phyloP scores from a whole-genome alignment of 2,888 invertebrate genomes.

The Pristionchus entomophagus region DNA sequence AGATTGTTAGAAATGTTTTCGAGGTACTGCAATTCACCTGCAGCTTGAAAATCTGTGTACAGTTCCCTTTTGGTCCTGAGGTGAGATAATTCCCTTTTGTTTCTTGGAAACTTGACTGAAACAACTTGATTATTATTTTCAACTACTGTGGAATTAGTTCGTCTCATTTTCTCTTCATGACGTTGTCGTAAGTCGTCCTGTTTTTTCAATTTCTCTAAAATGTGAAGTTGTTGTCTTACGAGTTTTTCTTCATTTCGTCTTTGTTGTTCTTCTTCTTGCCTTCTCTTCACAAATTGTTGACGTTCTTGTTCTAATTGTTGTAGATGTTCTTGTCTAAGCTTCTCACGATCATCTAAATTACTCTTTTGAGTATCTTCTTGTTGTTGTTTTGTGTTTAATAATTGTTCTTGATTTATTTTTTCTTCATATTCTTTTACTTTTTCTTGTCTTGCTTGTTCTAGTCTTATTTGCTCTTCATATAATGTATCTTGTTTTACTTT shows the following conservation, averaged over 20 bases:
- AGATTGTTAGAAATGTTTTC: slow-evolving; percentile 57
- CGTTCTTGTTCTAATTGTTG: not conserved
- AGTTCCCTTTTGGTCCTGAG: not conserved
- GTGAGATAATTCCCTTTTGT: too few relatives aligned
- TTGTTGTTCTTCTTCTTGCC: slow-evolving; percentile 47
- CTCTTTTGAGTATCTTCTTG: not conserved
- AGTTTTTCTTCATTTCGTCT: slow-evolving; percentile 47
- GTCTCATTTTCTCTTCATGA: too few relatives aligned
- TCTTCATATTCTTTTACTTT: slow-evolving; percentile 17
- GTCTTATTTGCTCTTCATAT: slow-evolving; percentile 49
- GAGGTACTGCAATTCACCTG: slow-evolving; percentile 59
- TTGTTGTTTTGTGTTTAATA: slow-evolving; percentile 14
- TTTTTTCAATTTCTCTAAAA: not conserved
- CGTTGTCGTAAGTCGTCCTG: not conserved
- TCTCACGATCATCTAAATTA: too few relatives aligned
- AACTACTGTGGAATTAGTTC: too few relatives aligned
- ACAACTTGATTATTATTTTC: too few relatives aligned
- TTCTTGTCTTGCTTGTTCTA: slow-evolving; percentile 22
- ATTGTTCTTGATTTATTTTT: slow-evolving; percentile 50
- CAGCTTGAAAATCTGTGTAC: slow-evolving; percentile 59
- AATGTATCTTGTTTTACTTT: slow-evolving; percentile 38
- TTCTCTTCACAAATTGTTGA: slow-evolving; percentile 44
- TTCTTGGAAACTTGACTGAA: too few relatives aligned
- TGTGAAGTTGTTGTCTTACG: not conserved
- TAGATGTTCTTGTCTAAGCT: not conserved